Percentiles rank a stretch among this genome's conserved stretches.
phyloP scores from a whole-genome alignment of 2,888 invertebrate species.

The Luperina nickerlii region DNA sequence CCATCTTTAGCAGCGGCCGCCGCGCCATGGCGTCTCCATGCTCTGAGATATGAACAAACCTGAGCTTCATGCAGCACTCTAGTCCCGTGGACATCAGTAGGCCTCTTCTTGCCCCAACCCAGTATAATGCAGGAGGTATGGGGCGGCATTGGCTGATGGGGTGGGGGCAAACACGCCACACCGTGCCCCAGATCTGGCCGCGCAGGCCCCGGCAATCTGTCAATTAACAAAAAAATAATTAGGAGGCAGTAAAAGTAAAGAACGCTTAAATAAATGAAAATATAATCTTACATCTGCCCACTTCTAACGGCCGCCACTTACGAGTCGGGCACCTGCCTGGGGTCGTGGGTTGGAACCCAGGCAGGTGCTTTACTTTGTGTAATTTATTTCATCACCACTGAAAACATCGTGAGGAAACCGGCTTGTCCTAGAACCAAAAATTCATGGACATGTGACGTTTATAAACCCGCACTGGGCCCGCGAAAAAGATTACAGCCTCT shows the following conservation, averaged over 20 bases:
- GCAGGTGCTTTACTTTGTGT: background rate
- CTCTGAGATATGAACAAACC: conserved; percentile 81
- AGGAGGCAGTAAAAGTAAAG: conserved; percentile 13
- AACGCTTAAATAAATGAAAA: conserved; percentile 35
- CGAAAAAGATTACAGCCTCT: no score
- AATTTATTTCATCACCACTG: no score
- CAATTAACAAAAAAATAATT: conserved; percentile 43
- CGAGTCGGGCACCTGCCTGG: no score
- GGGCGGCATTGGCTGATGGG: conserved; percentile 91
- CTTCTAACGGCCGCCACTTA: background rate
- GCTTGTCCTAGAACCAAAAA: no score
- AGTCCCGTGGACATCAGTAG: conserved; percentile 94
- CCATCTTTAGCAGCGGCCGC: background rate
- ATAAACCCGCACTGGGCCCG: no score
- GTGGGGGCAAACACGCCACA: conserved; percentile 95
- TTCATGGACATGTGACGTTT: no score
- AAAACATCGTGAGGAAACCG: no score
- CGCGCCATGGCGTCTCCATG: background rate
- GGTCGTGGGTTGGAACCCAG: background rate
- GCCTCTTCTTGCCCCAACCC: conserved; percentile 97
- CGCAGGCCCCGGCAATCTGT: conserved; percentile 82
- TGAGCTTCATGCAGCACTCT: conserved; percentile 96
- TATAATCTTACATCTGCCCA: background rate
- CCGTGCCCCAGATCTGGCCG: conserved; percentile 88
- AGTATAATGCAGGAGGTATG: conserved; percentile 94